Percentiles rank a stretch among this genome's conserved stretches.
Conservation (phyloP, 2,888 invertebrate genomes). For the Polydrusus cervinus region DNA sequence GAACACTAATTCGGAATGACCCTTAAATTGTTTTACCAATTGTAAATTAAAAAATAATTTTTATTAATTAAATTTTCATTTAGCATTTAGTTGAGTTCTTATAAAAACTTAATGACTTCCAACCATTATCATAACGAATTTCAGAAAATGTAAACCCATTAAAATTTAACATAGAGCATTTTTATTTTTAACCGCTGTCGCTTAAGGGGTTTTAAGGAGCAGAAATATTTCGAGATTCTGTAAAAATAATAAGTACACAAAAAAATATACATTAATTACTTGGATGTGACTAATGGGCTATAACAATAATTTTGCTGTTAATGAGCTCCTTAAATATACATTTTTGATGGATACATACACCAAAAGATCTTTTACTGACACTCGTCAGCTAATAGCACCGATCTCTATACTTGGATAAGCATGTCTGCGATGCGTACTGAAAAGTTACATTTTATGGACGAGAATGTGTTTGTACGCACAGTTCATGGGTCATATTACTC, state of each 20-base stretch:
- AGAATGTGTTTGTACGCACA: too few species aligned
- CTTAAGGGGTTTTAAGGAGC: conserved; percentile 1
- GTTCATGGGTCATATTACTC: too few species aligned
- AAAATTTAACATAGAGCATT: conserved; percentile 28
- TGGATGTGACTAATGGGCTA: neutral
- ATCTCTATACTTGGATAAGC: too few species aligned
- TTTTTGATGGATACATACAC: too few species aligned
- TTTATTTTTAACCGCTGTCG: conserved; percentile 21
- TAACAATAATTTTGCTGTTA: too few species aligned
- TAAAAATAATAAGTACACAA: too few species aligned
- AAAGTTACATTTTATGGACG: too few species aligned
- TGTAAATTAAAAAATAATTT: conserved; percentile 16
- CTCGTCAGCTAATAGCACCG: too few species aligned
- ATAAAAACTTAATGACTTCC: conserved; percentile 27
- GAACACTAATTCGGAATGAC: neutral
- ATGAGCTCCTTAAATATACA: too few species aligned
- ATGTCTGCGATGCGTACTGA: too few species aligned
- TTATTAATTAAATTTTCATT: conserved; percentile 1
- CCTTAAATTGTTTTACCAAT: neutral
- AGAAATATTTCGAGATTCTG: neutral
- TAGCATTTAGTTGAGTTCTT: conserved; percentile 25
- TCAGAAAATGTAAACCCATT: conserved; percentile 34
- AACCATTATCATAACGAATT: conserved; percentile 30
- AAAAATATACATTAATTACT: too few species aligned
- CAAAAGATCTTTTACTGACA: too few species aligned